Base-by-base conservation (phyloP, 2,888 invertebrate genomes). In the Drosophila peninsularis region DNA sequence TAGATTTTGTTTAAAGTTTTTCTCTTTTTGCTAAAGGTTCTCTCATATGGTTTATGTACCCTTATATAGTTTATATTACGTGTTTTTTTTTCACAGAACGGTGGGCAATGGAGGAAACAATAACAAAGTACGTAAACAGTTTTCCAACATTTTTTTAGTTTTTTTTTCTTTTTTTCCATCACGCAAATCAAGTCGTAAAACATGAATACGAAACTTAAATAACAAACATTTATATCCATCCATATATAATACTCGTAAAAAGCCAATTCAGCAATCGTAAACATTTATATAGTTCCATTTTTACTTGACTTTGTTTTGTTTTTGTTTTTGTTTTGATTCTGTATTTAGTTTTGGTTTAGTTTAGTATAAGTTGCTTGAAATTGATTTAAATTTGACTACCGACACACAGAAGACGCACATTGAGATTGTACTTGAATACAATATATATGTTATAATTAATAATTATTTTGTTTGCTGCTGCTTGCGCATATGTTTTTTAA, bases 361-460 rank as follows among this genome's bases (percentile, higher is more conserved):
- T 30, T 60, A 13, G 34, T 45, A 36, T 57, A 57, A 49, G 14
- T 47, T 52, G 24, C 19, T 60, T 67, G 30, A 65, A 70, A 67
- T 82, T 68, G 69, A 76, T 84, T 77, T 65, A 79, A 79, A 77
- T 79, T 81, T 75, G 76, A 77, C 82, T 79, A 81, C 69, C 71
- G 69, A 80, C 78, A 80, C 64, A 65, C 71, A 69, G 74, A 52
- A 52, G 37, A 76, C 65, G 78, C 80, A 71, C 66, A 74, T 75
- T 62, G 24, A 71, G 65, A 75, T 71, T 75, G 71, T 67, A 71
- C 56, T 55, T 49, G 30, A 66, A 71, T 75, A 75, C 70, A 71
- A 67, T 64, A 37, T 47, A 47, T 47, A 30, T 30, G 14, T 41
- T 65, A 58, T 42, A 56, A 42, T 65, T 71, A 66, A 47, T 73